A percentile compares a stretch with the other conserved stretches of the same genome.
These are phyloP conservation scores for Chorisops tibialis DNA, from an alignment of 2,888 invertebrate species.

Conservation along the genomic window DNA sequence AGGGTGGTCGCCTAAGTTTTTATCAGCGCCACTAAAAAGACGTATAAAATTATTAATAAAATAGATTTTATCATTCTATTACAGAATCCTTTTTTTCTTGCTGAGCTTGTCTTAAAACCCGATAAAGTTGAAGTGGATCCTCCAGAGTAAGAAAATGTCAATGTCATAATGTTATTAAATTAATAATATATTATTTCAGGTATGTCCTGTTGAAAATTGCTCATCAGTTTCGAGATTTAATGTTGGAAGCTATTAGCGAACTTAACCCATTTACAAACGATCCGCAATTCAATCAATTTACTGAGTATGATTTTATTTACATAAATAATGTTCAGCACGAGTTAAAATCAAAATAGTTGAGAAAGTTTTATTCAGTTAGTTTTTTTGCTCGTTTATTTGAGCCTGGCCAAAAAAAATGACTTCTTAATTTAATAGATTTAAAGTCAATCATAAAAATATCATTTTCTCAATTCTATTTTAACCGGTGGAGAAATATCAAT, in stretches of 20 bases:
- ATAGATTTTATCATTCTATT: no score
- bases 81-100: slow-evolving; percentile 53
- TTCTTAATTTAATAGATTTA: no score
- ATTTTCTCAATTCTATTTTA: no score
- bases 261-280: slow-evolving; percentile 72
- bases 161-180: slow-evolving; percentile 46
- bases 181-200: slow-evolving; percentile 28
- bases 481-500: no score
- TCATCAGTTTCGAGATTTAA: slow-evolving; percentile 60
- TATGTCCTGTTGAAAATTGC: slow-evolving; percentile 59
- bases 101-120: slow-evolving; percentile 58
- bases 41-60: no score
- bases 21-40: no score
- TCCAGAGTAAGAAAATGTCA: slow-evolving; percentile 44
- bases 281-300: slow-evolving; percentile 66
- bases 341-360: no score
- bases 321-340: neutral
- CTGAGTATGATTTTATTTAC: slow-evolving; percentile 53
- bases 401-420: no score
- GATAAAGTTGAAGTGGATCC: slow-evolving; percentile 57
- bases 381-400: no score
- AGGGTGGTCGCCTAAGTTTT: no score
- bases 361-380: no score
- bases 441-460: no score
- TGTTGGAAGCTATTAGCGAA: slow-evolving; percentile 66